phyloP scores from a whole-genome alignment of 2,797 vertebrate species.

The Enteromius afrohamiltoni region DNA sequence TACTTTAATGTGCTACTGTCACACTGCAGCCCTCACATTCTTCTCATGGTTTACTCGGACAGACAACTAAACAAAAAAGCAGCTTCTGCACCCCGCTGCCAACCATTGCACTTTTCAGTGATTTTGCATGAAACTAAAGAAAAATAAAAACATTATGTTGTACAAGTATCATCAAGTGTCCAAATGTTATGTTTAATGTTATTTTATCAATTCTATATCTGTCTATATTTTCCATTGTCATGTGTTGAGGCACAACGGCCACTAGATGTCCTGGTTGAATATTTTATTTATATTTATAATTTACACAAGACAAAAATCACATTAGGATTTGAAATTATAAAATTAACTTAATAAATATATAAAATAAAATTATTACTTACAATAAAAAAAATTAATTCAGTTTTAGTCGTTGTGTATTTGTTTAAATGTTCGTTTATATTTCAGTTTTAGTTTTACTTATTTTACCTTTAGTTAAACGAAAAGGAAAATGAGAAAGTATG shows the following conservation, averaged over 20 bases:
- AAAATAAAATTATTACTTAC: background rate
- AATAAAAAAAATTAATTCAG: too few species aligned
- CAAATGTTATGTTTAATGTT: background rate
- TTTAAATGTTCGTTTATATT: background rate
- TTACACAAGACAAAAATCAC: background rate
- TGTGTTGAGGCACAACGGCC: background rate
- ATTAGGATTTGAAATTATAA: background rate
- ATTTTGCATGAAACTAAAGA: slow-evolving; percentile 77
- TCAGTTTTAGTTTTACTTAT: background rate
- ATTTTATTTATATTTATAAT: too few species aligned
- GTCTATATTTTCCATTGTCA: background rate
- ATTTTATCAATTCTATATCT: background rate
- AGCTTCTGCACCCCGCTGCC: slow-evolving; percentile 71
- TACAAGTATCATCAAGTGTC: slow-evolving; percentile 63
- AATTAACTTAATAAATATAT: background rate
- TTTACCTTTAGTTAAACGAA: background rate
- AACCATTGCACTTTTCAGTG: slow-evolving; percentile 74
- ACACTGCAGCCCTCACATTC: slow-evolving; percentile 9
- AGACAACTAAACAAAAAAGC: slow-evolving; percentile 67
- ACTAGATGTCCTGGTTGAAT: background rate
- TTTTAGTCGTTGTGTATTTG: background rate
- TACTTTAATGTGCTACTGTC: slow-evolving; percentile 9
- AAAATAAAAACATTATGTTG: slow-evolving; percentile 80
- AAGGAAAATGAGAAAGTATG: too few species aligned
- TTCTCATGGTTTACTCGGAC: background rate